Percentiles rank a stretch among this genome's conserved stretches.
phyloP scores from a whole-genome alignment of 2,888 invertebrate genomes.

The Agriopis marginaria region DNA sequence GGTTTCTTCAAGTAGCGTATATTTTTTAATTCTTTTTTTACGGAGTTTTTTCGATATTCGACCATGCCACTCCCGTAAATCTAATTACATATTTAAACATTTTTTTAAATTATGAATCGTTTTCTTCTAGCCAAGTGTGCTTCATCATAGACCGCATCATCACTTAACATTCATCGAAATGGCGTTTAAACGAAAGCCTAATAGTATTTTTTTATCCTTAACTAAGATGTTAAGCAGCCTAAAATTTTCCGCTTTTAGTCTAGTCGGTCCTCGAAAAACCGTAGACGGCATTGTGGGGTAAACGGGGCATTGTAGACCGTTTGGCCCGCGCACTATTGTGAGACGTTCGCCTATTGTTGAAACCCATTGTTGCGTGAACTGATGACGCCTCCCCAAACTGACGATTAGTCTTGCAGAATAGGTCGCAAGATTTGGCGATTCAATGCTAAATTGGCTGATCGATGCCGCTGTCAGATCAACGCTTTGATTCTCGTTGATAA shows the following conservation, averaged over 20 bases:
- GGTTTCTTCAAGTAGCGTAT: no score
- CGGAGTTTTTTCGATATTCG: no score
- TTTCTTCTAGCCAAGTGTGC: no score
- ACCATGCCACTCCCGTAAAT: no score
- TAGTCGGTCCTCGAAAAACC: slow-evolving; percentile 6
- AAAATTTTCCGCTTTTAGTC: background rate
- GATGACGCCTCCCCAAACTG: slow-evolving; percentile 71
- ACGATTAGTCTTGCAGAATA: slow-evolving; percentile 74
- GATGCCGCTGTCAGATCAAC: slow-evolving; percentile 27
- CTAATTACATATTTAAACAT: no score
- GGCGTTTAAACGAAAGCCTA: no score
- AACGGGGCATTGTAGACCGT: slow-evolving; percentile 65
- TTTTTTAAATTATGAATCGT: no score
- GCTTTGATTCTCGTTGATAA: slow-evolving; percentile 20
- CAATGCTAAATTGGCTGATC: slow-evolving; percentile 36
- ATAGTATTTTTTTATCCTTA: no score
- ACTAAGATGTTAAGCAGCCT: no score
- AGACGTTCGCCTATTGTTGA: slow-evolving; percentile 68
- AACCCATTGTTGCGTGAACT: slow-evolving; percentile 74
- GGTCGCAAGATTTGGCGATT: slow-evolving; percentile 42
- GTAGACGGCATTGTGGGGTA: slow-evolving; percentile 59
- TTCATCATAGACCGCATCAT: no score
- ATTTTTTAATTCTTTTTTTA: no score
- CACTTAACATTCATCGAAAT: background rate
- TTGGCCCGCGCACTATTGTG: slow-evolving; percentile 55